These are phyloP conservation scores for Lanistes nyassanus DNA, from an alignment of 1,140 invertebrate genomes.

Conservation along the genomic window DNA sequence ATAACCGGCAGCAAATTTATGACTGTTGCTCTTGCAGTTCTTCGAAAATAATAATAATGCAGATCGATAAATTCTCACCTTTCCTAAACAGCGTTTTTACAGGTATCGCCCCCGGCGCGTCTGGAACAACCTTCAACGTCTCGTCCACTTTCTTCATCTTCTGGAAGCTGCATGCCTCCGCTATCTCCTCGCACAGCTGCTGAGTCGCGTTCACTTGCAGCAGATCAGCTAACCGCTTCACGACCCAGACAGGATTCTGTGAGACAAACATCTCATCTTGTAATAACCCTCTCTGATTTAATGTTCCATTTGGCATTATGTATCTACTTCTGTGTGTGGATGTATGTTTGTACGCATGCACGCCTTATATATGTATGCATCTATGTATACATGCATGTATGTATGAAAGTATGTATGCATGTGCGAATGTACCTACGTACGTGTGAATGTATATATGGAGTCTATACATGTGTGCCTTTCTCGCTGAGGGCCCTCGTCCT, in stretches of 20 bases:
- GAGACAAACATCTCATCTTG: not conserved
- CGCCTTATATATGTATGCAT: too few relatives aligned
- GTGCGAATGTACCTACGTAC: not conserved
- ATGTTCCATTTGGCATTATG: not conserved
- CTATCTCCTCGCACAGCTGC: slow-evolving; percentile 17
- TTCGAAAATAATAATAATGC: not conserved
- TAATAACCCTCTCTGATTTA: not conserved
- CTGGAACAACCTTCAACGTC: too few relatives aligned
- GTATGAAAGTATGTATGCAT: not conserved
- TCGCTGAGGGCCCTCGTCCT: too few relatives aligned
- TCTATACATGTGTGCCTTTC: not conserved
- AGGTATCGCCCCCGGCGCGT: not conserved
- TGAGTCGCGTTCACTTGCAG: not conserved
- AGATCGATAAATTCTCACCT: not conserved
- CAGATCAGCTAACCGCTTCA: not conserved
- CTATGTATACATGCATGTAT: too few relatives aligned
- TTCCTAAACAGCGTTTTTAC: not conserved
- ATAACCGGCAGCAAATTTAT: too few relatives aligned
- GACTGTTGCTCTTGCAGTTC: not conserved
- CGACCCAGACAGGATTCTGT: too few relatives aligned
- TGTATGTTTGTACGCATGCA: slow-evolving; percentile 3
- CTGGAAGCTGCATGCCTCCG: slow-evolving; percentile 15
- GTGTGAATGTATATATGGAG: slow-evolving; percentile 6
- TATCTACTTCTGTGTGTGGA: slow-evolving; percentile 1
- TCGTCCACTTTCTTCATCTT: slow-evolving; percentile 23